phyloP scores from a whole-genome alignment of 2,888 invertebrate species.

The Sminthurides aquaticus region DNA sequence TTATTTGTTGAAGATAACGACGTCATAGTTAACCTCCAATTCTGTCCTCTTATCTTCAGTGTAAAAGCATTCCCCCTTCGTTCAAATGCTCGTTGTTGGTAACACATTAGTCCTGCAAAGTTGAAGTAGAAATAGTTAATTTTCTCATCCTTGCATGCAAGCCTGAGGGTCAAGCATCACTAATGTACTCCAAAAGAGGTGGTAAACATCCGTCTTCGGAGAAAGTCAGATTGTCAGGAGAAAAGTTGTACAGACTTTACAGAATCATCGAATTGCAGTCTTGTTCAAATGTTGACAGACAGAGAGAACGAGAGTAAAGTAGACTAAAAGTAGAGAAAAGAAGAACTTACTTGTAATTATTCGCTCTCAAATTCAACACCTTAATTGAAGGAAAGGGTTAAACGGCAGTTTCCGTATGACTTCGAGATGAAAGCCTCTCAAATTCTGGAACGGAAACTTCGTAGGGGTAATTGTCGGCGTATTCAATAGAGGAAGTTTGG shows the following conservation, averaged over 20 bases:
- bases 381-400: slow-evolving; percentile 49
- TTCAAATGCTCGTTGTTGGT: background rate
- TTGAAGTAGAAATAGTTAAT: no score
- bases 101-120: background rate
- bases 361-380: background rate
- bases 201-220: no score
- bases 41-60: background rate
- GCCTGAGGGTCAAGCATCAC: no score
- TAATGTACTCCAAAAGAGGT: no score
- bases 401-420: slow-evolving; percentile 90
- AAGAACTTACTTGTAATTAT: background rate
- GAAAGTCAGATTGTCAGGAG: no score
- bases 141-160: no score
- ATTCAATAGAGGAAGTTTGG: slow-evolving; percentile 85
- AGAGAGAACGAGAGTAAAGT: no score
- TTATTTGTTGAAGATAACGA: background rate
- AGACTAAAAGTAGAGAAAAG: no score
- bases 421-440: slow-evolving; percentile 83
- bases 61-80: background rate
- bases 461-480: slow-evolving; percentile 79
- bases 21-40: background rate
- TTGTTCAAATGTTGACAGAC: no score
- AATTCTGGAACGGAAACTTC: slow-evolving; percentile 83
- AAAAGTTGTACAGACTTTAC: no score
- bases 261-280: no score